Percentiles rank a stretch among this genome's conserved stretches.
Evolutionary conservation across 2,888 invertebrate species (phyloP).

Genomic region (Polydrusus cervinus): DNA sequence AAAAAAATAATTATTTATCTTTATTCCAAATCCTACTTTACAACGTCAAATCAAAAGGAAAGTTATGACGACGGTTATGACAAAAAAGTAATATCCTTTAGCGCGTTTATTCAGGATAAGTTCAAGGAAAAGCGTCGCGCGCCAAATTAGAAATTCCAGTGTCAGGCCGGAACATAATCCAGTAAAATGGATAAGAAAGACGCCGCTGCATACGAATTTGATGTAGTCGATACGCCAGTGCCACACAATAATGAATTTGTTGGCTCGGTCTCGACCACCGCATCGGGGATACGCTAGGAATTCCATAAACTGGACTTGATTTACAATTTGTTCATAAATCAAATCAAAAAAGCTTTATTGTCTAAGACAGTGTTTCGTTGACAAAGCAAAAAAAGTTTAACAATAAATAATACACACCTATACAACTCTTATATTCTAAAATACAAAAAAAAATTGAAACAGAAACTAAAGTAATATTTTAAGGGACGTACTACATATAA

Average conservation of each 20-base stretch:
- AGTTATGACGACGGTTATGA: conserved; percentile 31
- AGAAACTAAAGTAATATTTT: too few species aligned
- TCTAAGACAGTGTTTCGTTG: too few species aligned
- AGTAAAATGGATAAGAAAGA: conserved; percentile 54
- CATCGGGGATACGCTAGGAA: conserved; percentile 59
- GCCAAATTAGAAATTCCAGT: conserved; percentile 53
- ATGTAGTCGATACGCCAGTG: conserved; percentile 64
- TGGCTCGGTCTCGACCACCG: conserved; percentile 67
- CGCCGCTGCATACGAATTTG: conserved; percentile 59
- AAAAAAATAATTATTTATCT: too few species aligned
- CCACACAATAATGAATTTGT: conserved; percentile 65
- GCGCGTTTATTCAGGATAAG: conserved; percentile 27
- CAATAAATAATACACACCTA: too few species aligned
- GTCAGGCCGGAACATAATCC: conserved; percentile 53
- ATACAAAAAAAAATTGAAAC: too few species aligned
- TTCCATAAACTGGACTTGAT: conserved; percentile 27
- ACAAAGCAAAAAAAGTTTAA: too few species aligned
- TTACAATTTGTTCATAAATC: too few species aligned
- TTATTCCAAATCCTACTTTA: background rate
- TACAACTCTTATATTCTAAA: too few species aligned
- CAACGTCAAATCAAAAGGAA: conserved; percentile 13
- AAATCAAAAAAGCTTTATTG: too few species aligned
- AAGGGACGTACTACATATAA: too few species aligned
- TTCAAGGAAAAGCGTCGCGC: conserved; percentile 36
- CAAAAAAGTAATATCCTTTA: conserved; percentile 34